phyloP scores from a whole-genome alignment of 2,113 vertebrate genomes.

The Spilogale gracilis region DNA sequence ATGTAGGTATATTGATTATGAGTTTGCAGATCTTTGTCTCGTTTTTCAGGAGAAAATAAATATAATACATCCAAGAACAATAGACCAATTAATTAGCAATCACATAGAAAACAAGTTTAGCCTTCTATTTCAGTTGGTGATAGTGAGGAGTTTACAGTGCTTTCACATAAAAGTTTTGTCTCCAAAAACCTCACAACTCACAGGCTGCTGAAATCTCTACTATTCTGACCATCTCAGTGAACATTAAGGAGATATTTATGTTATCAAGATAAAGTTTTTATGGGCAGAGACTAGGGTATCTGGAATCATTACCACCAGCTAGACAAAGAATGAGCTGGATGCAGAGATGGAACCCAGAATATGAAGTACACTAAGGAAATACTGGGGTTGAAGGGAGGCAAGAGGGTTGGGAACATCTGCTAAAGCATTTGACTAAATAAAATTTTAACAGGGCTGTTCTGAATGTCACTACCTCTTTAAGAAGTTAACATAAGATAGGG shows the following conservation, averaged over 20 bases:
- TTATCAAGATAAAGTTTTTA: neutral
- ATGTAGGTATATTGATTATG: neutral
- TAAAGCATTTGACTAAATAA: neutral
- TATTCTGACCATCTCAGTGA: neutral
- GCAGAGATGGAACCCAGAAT: neutral
- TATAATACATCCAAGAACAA: neutral
- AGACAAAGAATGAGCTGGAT: neutral
- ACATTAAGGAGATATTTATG: neutral
- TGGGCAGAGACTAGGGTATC: neutral
- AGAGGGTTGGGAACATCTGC: neutral
- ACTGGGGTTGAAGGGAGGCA: neutral
- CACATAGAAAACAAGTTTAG: neutral
- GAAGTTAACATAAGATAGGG: neutral
- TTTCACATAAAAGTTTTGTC: neutral
- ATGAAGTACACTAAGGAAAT: neutral
- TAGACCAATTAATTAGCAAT: neutral
- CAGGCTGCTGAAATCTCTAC: neutral
- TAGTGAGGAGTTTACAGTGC: neutral
- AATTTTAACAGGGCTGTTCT: neutral
- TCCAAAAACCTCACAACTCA: neutral
- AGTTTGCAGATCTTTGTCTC: neutral
- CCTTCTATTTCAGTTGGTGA: neutral
- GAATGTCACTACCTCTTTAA: neutral
- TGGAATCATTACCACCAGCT: neutral
- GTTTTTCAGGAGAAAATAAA: neutral